Percentiles rank a stretch among this genome's conserved stretches.
Conservation (phyloP, 2,113 vertebrate genomes). For the Zeus faber region DNA sequence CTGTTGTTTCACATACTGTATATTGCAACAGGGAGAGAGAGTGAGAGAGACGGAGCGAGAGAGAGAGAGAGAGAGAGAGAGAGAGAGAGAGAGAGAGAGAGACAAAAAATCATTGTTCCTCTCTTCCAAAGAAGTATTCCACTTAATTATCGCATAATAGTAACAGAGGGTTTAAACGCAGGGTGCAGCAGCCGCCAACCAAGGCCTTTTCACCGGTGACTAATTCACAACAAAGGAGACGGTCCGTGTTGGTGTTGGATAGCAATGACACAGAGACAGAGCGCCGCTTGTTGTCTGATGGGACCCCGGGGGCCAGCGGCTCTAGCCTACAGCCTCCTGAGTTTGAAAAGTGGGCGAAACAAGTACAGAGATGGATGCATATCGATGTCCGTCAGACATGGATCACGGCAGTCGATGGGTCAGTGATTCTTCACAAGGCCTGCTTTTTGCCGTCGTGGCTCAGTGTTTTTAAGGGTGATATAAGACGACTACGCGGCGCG, state of each 20-base stretch:
- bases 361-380: constrained; percentile 51
- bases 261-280: constrained; percentile 57
- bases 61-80: too few species aligned
- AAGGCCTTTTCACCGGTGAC: constrained; percentile 37
- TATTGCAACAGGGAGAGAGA: too few species aligned
- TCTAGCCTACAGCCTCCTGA: constrained; percentile 32
- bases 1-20: too few species aligned
- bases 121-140: not conserved
- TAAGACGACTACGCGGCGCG: too few species aligned
- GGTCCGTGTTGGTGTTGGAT: constrained; percentile 56
- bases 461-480: too few species aligned
- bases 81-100: too few species aligned
- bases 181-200: constrained; percentile 28
- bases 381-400: constrained; percentile 67
- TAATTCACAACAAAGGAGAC: constrained; percentile 44
- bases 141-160: constrained; percentile 28
- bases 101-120: constrained; percentile 1
- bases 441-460: constrained; percentile 41
- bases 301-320: constrained; percentile 32
- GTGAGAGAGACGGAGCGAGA: too few species aligned
- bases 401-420: constrained; percentile 65
- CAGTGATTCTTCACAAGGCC: constrained; percentile 50
- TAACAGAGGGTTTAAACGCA: constrained; percentile 17
- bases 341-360: not conserved
- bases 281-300: constrained; percentile 45